Evolutionary conservation across 2,888 invertebrate genomes (phyloP).

Genomic region (Achlya flavicornis): DNA sequence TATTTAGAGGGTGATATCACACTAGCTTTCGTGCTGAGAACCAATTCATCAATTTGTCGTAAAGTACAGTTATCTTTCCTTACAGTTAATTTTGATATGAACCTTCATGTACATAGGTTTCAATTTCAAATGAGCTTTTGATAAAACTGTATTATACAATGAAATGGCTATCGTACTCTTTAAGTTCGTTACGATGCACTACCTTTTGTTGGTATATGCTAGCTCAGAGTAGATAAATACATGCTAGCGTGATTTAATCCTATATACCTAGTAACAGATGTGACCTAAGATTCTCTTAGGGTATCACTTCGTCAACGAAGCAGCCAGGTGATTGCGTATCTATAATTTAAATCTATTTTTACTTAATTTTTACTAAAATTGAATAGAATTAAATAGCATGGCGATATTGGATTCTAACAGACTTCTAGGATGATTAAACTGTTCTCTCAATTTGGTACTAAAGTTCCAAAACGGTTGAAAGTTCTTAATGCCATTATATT

Average conservation of each 20-base stretch:
- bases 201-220: not conserved
- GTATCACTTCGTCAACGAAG: constrained; percentile 38
- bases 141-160: not conserved
- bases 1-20: constrained; percentile 5
- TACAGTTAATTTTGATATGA: not conserved
- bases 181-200: not conserved
- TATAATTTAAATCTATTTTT: constrained; percentile 18
- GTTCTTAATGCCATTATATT: constrained; percentile 47
- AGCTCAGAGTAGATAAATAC: too few species aligned
- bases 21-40: not conserved
- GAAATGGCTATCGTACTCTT: not conserved
- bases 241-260: constrained; percentile 5
- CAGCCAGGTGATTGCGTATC: constrained; percentile 36
- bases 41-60: not conserved
- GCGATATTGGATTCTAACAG: constrained; percentile 20
- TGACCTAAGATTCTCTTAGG: constrained; percentile 12
- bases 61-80: too few species aligned
- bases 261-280: not conserved
- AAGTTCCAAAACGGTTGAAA: constrained; percentile 30
- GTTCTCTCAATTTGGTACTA: constrained; percentile 32
- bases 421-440: constrained; percentile 29
- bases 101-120: not conserved
- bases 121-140: not conserved
- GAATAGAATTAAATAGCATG: constrained; percentile 16
- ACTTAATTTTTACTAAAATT: constrained; percentile 23